Base-by-base conservation (phyloP, 2,888 invertebrate genomes). In the Vanessa cardui region DNA sequence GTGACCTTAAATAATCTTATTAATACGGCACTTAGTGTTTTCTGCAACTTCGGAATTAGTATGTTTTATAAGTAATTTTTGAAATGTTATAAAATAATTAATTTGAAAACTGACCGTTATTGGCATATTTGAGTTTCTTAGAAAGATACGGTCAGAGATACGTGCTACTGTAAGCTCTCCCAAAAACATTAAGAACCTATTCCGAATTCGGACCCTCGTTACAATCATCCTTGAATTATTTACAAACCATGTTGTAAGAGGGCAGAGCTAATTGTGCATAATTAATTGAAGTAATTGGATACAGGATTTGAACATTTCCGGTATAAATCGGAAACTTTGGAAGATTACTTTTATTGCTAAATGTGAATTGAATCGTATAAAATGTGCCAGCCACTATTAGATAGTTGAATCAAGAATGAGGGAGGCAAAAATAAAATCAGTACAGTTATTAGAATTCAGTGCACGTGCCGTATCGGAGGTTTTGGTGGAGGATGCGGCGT, bases 221-320 rank as follows among this genome's bases (percentile, higher is more conserved):
- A 89, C 90, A 89, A 87, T 90, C 86, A 86, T 81, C 83, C 80
- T 84, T 88, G 89, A 92, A 92, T 90, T 88, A 90, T 91, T 91
- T 88, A 90, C 85, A 82, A 83, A 79, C 77, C 81, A 80, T 84
- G 83, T 82, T 87, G 85, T 84, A 84, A 85, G 85, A 81, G 83
- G 81, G 76, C 83, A 81, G 87, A 88, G 90, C 88, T 89, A 88
- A 90, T 88, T 90, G 81, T 90, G 89, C 88, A 91, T 91, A 91
- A 90, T 90, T 90, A 86, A 73, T 72, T 59, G 54, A 70, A 56
- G 65, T 68, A 58, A 66, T 54, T 58, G 59, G 15, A 59, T 52
- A 45, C 60, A 58, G 59, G 54, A 64, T 65, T 58, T 64, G 39
- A 68, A 62, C 45, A 59, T 58, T 69, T 49, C 62, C 39, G 56